Base-by-base conservation (phyloP, 2,797 vertebrate species). In the Fringilla coelebs region DNA sequence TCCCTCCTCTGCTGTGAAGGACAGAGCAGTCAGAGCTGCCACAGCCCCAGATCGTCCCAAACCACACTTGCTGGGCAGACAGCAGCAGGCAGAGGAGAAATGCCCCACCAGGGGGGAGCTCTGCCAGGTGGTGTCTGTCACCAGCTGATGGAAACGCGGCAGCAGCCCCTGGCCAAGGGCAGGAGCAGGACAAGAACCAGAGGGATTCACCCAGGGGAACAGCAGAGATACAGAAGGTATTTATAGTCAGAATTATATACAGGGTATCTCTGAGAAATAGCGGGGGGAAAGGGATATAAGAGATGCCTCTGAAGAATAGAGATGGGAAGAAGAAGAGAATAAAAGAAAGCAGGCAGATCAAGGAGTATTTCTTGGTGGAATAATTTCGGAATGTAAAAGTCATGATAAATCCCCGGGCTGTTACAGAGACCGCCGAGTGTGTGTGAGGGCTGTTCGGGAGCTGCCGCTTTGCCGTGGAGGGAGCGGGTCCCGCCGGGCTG, bases 21-120 rank as follows among this genome's bases (percentile, higher is more conserved):
- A 32, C 36, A 21, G 67, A 54, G 79, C 78, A 34, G 67, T 19
- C 5, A 6, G 61, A 87, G 81, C 36, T n/a, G 62, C 62, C 6
- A 5, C n/a, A 38, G 21, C 14, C 60, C 55, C 4, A 1, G 7
- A 19, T 5, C 34, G 14, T 63, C 75, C 71, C 21, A 13, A 38
- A 63, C 31, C 18, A 20, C 2, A 0, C 31, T 63, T 20, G 36
- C 24, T 32, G 26, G 51, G 41, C 38, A 0, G 0, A 7, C 9
- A 46, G 54, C 32, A 63, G 87, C 70, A 66, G 78, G 51, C 40
- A 13, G 49, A 60, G 74, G 45, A 78, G 58, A 41, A 76, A 34
- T 0, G 46, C 4, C 51, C 11, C 40, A 6, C 3, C 21, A 10
- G 1, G 1, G 41, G 45, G 54, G 41, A n/a, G 20, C 31, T 82